Evolutionary conservation across 2,888 invertebrate species (phyloP), one percentile per base, ranked within the genome.

Genomic region (Actias luna): DNA sequence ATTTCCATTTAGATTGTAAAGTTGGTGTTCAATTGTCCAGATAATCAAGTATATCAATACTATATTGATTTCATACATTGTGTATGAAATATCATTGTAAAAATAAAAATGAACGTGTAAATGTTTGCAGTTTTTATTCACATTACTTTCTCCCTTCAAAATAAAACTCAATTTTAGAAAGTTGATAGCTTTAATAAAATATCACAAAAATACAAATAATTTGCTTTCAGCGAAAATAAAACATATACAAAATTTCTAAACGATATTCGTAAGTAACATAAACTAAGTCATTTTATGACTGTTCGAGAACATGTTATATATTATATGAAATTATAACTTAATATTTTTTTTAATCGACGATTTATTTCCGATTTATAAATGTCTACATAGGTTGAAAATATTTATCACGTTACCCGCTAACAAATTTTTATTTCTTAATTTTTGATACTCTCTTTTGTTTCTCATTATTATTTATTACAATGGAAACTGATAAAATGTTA

Each of bases 1-100:
- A 52, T 52, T 27, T 52, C 76, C 78, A 78, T 74, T 72, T 69
- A 73, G 72, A 70, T 62, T 64, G 64, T 67, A 67, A 33, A 62
- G 66, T 69, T 67, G 70, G 65, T 71, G 74, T 74, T 65, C 61
- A 67, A 67, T 64, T 66, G 39, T 70, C 67, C 65, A 64, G 65
- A 57, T 70, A 65, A 69, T 61, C 61, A 67, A 68, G 60, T 67
- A 66, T 64, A 66, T 64, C 68, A 50, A 39, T 25, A 50, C 64
- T 68, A 67, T n/a, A n/a, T 62, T 67, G 67, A 69, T 63, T 67
- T 66, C 69, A 71, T 69, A 68, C 65, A 67, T 64, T 59, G 59
- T 68, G 67, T 76, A 71, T 74, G 70, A 70, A 67, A 61, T 71
- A n/a, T 55, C 0, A 52, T 27, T 52, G n/a, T 16, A 29, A 55